Conservation (phyloP, 2,113 vertebrate species). For the Rhinichthys klamathensis region DNA sequence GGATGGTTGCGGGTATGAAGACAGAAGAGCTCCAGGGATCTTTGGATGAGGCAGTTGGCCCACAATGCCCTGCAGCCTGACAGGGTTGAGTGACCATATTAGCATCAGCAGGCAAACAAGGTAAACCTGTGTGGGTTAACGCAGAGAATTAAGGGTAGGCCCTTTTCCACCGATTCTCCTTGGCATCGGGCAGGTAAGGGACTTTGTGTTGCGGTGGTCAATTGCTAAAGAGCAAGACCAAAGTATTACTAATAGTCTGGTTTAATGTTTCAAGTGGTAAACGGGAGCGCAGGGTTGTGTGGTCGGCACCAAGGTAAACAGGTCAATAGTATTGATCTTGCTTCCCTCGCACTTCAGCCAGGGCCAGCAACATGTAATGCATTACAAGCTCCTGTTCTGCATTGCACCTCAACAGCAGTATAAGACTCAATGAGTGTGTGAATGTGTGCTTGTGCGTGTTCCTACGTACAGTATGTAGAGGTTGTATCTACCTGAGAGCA, state of each 20-base stretch:
- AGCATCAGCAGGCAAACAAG: slow-evolving; percentile 66
- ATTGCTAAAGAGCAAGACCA: slow-evolving; percentile 73
- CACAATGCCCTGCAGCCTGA: slow-evolving; percentile 77
- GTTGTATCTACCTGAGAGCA: neutral
- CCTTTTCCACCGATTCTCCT: slow-evolving; percentile 47
- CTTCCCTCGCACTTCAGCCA: slow-evolving; percentile 67
- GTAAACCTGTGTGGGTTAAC: slow-evolving; percentile 24
- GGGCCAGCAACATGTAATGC: slow-evolving; percentile 74
- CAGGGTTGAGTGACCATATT: slow-evolving; percentile 79
- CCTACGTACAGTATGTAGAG: neutral
- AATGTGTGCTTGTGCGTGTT: slow-evolving; percentile 14
- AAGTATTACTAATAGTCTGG: slow-evolving; percentile 83
- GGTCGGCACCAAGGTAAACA: slow-evolving; percentile 81
- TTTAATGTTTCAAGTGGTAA: slow-evolving; percentile 83
- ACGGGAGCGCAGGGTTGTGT: slow-evolving; percentile 67
- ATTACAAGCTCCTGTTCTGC: slow-evolving; percentile 73
- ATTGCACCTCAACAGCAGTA: slow-evolving; percentile 63
- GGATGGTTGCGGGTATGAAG: slow-evolving; percentile 30
- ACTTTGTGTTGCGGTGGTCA: slow-evolving; percentile 58
- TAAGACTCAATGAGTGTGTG: slow-evolving; percentile 32
- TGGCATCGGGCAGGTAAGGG: slow-evolving; percentile 60
- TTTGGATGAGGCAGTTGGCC: slow-evolving; percentile 61
- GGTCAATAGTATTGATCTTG: slow-evolving; percentile 84
- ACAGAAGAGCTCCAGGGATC: slow-evolving; percentile 69
- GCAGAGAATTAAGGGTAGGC: slow-evolving; percentile 51